A percentile compares a stretch with the other conserved stretches of the same genome.
phyloP scores from a whole-genome alignment of 2,888 invertebrate genomes.

The Teleogryllus oceanicus region DNA sequence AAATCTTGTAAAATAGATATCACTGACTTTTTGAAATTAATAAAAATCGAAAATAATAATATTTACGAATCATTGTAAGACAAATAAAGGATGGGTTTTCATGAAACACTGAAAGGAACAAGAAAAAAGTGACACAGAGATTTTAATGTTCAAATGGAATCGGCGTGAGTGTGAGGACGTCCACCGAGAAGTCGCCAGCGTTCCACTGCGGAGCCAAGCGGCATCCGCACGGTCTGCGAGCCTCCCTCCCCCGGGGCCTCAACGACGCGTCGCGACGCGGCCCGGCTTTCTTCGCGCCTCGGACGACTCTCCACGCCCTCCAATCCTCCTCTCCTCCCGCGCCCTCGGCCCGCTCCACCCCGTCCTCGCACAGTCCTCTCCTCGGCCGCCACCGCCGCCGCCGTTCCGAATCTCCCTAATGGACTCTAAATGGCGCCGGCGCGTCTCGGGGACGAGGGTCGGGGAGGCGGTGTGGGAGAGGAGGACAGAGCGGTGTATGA shows the following conservation, averaged over 20 bases:
- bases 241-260: neutral
- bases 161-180: too few relatives aligned
- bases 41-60: too few relatives aligned
- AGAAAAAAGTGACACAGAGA: too few relatives aligned
- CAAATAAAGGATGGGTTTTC: too few relatives aligned
- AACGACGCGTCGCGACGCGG: neutral
- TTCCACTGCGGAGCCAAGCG: neutral
- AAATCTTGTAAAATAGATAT: too few relatives aligned
- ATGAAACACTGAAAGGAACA: too few relatives aligned
- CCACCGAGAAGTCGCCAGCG: too few relatives aligned
- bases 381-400: neutral
- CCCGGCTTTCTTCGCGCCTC: conserved; percentile 2
- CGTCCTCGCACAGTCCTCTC: neutral
- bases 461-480: neutral
- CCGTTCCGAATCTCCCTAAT: conserved; percentile 7
- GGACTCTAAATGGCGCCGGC: conserved; percentile 18
- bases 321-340: neutral
- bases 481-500: neutral
- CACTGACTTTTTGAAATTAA: too few relatives aligned
- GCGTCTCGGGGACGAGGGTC: neutral
- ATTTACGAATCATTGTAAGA: too few relatives aligned
- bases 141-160: too few relatives aligned
- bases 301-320: conserved; percentile 7
- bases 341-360: neutral
- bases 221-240: neutral